Evolutionary conservation across 2,888 invertebrate genomes (phyloP), one percentile per base, ranked within the genome.

Genomic region (Villa cingulata): DNA sequence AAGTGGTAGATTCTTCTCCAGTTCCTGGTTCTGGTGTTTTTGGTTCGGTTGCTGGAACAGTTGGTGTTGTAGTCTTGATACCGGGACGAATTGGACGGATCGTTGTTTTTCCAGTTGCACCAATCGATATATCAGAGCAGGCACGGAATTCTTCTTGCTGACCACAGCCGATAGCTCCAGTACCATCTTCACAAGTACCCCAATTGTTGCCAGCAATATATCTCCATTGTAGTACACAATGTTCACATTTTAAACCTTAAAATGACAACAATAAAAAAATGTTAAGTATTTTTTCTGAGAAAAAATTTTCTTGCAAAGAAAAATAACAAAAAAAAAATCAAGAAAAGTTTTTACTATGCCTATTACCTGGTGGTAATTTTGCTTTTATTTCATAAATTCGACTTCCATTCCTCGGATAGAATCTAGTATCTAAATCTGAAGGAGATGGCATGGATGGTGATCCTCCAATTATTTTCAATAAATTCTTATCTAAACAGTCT

Each of bases 71-170:
- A 58, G 60, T 29, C 51, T 54, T 50, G 49, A 50, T 53, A 67
- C 62, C 56, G 3, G 64, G 65, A 16, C 60, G 57, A 43, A 57
- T 66, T 60, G 61, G 74, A 65, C 60, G 72, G 64, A 59, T 57
- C 43, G 60, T 72, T 6, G 72, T 52, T 65, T 45, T 74, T 63
- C 54, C 67, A 63, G 57, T 73, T 66, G 62, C 62, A 3, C 78
- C 79, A 37, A 90, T 80, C 16, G 81, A 73, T 40, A 88, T 80
- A 59, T 90, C 89, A 0, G 89, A 81, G 56, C 89, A 89, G 0
- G 86, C 83, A 18, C 89, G 75, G 60, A 90, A 90, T 60, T 89
- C 87, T 63, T 90, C 90, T 62, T 90, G 90, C 0, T 84, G 84
- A 0, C 90, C 90, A 60, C 90, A 90, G 0, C 90, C 90, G 1